phyloP scores from a whole-genome alignment of 2,113 vertebrate species.

The Leucoraja erinaceus region DNA sequence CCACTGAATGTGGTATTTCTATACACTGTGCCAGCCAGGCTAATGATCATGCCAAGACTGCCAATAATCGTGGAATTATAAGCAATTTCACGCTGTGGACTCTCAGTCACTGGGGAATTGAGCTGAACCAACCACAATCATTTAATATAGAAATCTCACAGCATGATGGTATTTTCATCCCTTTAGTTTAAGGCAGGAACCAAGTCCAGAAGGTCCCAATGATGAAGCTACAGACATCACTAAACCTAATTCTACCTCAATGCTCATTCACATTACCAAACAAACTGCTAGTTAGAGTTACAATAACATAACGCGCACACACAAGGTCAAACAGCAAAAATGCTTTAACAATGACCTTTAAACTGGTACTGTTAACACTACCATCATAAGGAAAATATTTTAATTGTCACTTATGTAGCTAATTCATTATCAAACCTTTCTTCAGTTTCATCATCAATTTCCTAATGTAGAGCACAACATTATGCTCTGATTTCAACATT shows the following conservation, averaged over 20 bases:
- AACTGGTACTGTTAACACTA: background rate
- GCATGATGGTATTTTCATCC: background rate
- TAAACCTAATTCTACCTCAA: background rate
- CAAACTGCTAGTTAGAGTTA: conserved; percentile 11
- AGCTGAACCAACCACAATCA: background rate
- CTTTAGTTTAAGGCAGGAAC: background rate
- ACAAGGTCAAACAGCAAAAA: conserved; percentile 4
- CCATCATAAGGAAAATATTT: background rate
- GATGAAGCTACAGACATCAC: background rate
- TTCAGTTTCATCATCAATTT: background rate
- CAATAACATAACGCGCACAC: background rate
- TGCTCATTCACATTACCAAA: background rate
- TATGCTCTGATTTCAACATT: background rate
- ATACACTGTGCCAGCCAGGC: background rate
- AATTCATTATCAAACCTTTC: conserved; percentile 15
- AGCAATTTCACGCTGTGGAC: background rate
- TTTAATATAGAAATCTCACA: conserved; percentile 8
- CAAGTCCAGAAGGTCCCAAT: background rate
- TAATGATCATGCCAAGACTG: background rate
- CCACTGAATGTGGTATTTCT: background rate
- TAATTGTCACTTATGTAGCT: conserved; percentile 27
- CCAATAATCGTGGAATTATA: background rate
- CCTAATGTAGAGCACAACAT: background rate
- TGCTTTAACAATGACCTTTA: background rate
- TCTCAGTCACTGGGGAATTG: background rate